Percentiles rank a stretch among this genome's conserved stretches.
phyloP scores from a whole-genome alignment of 1,140 invertebrate genomes.

The Oscheius sp. region DNA sequence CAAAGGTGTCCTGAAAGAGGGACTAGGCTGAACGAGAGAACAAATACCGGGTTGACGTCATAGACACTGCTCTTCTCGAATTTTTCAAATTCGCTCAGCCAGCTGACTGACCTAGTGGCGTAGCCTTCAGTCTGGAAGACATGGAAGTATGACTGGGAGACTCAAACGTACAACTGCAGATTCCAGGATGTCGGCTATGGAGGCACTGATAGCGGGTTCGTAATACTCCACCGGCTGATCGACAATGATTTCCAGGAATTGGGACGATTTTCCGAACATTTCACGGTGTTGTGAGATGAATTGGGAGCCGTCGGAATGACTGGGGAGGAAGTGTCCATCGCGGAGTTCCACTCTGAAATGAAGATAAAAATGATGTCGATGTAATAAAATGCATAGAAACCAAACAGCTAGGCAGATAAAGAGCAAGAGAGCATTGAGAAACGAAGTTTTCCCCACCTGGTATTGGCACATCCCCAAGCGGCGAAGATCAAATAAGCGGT shows the following conservation, averaged over 20 bases:
- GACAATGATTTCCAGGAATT: slow-evolving; percentile 33
- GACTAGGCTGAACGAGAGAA: not conserved
- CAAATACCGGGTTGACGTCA: slow-evolving; percentile 32
- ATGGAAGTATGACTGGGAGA: not conserved
- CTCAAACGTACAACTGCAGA: slow-evolving; percentile 22
- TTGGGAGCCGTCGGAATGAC: not conserved
- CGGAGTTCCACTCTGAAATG: slow-evolving; percentile 35
- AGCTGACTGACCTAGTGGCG: slow-evolving; percentile 31
- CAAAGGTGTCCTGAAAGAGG: slow-evolving; percentile 39
- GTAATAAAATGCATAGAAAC: not conserved
- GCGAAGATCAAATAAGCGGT: slow-evolving; percentile 37
- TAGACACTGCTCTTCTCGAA: slow-evolving; percentile 41
- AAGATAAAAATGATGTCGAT: not conserved
- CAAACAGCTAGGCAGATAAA: no score
- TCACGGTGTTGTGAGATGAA: slow-evolving; percentile 26
- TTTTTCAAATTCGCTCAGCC: slow-evolving; percentile 35
- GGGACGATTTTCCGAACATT: slow-evolving; percentile 19
- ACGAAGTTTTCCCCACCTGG: not conserved
- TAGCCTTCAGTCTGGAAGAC: slow-evolving; percentile 31
- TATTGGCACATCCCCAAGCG: slow-evolving; percentile 30
- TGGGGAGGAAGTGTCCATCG: slow-evolving; percentile 33
- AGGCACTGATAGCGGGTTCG: slow-evolving; percentile 14
- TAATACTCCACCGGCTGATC: slow-evolving; percentile 33
- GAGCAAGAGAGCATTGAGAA: no score
- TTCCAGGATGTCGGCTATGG: slow-evolving; percentile 35